Base-by-base conservation (phyloP, 2,797 vertebrate genomes). In the Buphagus erythrorhynchus region DNA sequence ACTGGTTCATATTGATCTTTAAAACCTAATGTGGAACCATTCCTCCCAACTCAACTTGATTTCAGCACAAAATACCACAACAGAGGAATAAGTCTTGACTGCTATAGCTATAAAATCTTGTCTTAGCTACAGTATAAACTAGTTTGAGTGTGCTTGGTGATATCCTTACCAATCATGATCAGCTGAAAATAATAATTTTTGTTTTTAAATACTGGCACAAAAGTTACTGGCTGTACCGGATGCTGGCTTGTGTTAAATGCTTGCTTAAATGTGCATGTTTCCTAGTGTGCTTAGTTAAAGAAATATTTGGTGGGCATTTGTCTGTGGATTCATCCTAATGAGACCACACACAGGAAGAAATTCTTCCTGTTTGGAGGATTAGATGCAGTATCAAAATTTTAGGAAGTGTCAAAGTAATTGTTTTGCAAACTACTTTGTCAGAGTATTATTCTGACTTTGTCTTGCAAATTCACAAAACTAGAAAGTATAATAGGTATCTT, bases 151-250 rank as follows among this genome's bases (percentile, higher is more conserved):
- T 25, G 5, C 11, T n/a, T 68, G 35, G 16, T 36, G 13, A 38
- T 31, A 40, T 33, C 14, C 17, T 48, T 46, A 36, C n/a, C n/a
- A 25, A 1, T 14, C 0, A 0, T 18, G 21, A 68, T 46, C 24
- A 55, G 16, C 20, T 61, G 49, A 54, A 19, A 49, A 40, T 5
- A 5, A 17, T 22, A 15, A 16, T 13, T 81, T 76, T 84, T 59
- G 9, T 6, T 33, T 55, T 49, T 16, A 62, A 76, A 42, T 69
- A 38, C 29, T 59, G 52, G 2, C 21, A 11, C n/a, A 57, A 4
- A 63, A 76, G 9, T 65, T 2, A 13, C 21, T 81, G 29, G 5
- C 31, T 73, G 3, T 20, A 21, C n/a, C 68, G 49, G 51, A 38
- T 67, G 16, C 25, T 55, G 33, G 21, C 10, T 43, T 67, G 14